phyloP scores from a whole-genome alignment of 2,888 invertebrate species.

The Troilus luridus region DNA sequence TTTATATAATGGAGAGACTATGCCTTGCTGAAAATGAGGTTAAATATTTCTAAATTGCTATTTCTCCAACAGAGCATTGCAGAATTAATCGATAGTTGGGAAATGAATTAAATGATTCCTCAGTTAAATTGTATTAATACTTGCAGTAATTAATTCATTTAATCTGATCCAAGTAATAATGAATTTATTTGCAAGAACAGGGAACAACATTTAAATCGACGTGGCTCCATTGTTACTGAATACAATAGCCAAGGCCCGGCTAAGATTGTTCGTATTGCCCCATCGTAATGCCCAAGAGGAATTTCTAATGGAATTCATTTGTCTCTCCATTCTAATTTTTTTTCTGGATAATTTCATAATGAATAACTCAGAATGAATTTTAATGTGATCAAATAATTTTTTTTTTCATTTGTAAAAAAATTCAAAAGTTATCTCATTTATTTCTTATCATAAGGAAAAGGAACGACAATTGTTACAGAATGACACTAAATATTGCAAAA shows the following conservation, averaged over 20 bases:
- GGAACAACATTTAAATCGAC: constrained; percentile 15
- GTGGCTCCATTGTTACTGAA: neutral
- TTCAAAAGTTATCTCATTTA: too few relatives aligned
- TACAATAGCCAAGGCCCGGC: neutral
- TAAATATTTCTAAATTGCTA: neutral
- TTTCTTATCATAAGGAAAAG: too few relatives aligned
- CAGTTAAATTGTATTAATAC: neutral
- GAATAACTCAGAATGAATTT: neutral
- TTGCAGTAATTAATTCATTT: constrained; percentile 13
- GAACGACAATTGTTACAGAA: too few relatives aligned
- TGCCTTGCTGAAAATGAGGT: too few relatives aligned
- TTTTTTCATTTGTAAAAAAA: too few relatives aligned
- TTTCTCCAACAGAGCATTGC: neutral
- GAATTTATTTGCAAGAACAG: constrained; percentile 22
- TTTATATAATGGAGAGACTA: too few relatives aligned
- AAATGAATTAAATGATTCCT: neutral
- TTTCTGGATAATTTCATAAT: neutral
- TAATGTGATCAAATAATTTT: too few relatives aligned
- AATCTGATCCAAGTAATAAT: neutral
- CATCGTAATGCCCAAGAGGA: neutral
- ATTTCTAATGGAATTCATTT: neutral
- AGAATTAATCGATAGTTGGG: neutral
- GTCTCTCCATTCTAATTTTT: neutral
- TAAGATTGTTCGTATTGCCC: neutral
- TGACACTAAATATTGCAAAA: too few relatives aligned